Base-by-base conservation (phyloP, 2,888 invertebrate genomes). In the Agrotis clavis region DNA sequence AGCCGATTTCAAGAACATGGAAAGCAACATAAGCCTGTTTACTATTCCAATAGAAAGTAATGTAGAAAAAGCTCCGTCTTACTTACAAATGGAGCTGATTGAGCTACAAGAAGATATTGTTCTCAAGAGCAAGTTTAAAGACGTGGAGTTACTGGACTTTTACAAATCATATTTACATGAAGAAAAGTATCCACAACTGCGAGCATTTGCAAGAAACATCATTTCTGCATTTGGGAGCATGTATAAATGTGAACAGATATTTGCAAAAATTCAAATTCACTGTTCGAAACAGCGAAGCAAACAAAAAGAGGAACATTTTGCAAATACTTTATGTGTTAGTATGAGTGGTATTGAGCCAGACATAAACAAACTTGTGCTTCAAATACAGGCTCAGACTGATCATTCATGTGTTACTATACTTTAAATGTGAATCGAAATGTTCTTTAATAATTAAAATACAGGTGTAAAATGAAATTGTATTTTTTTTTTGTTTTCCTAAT, bases 51-150 rank as follows among this genome's bases (percentile, higher is more conserved):
- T 25, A 61, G 25, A 61, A 47, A 61, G 25, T n/a, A 25, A 47
- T n/a, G 47, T 48, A 14, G 47, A 25, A 18, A 48, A 61, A 45
- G 47, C 21, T 47, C 47, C 45, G 6, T 3, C 1, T 21, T 6
- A 61, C 47, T 6, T 61, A 6, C 60, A 61, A 47, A 61, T 47
- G 47, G 45, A 61, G 18, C 60, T 47, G 21, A 60, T 60, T 60
- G 45, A 60, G 4, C 21, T 47, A 47, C 47, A 61, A 21, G 60
- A 25, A 47, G 47, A 61, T 11, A 25, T 7, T n/a, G 13, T 18
- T 48, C 47, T 61, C 13, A 61, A 61, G 18, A 21, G 3, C 25
- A 25, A 48, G 47, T 61, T 48, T 61, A 47, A 61, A n/a, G 47
- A 61, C 18, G 61, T 61, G 4, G 7, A 47, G 7, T 21, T 61